A percentile compares a stretch with the other conserved stretches of the same genome.
phyloP scores from a whole-genome alignment of 2,888 invertebrate species.

The Mesochorus sp. region DNA sequence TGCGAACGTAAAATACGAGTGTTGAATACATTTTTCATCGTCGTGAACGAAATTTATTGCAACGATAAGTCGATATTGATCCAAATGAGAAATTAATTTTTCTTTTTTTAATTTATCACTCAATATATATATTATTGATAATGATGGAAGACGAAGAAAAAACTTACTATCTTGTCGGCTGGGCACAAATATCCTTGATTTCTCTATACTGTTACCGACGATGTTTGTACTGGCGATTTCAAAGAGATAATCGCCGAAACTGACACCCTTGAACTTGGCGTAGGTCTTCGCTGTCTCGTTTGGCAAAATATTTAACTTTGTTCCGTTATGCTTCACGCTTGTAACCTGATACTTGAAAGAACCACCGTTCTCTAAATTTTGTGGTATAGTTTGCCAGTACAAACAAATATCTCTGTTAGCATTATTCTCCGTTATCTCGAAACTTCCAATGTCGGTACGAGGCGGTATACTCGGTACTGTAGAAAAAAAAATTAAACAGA shows the following conservation, averaged over 20 bases:
- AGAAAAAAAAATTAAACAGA: slow-evolving; percentile 10
- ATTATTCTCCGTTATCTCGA: slow-evolving; percentile 84
- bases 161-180: slow-evolving; percentile 83
- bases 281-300: slow-evolving; percentile 85
- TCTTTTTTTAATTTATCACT: too few species aligned
- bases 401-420: slow-evolving; percentile 86
- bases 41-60: too few species aligned
- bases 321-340: slow-evolving; percentile 80
- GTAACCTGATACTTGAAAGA: slow-evolving; percentile 88
- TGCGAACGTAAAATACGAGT: slow-evolving; percentile 67
- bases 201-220: slow-evolving; percentile 84
- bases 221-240: slow-evolving; percentile 86
- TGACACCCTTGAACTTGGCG: slow-evolving; percentile 84
- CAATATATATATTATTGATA: too few species aligned
- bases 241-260: slow-evolving; percentile 83
- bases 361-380: slow-evolving; percentile 88
- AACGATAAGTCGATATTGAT: too few species aligned
- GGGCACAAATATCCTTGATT: slow-evolving; percentile 86
- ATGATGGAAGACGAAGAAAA: slow-evolving; percentile 17
- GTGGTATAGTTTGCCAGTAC: slow-evolving; percentile 91
- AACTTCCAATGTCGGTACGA: slow-evolving; percentile 88
- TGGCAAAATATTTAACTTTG: slow-evolving; percentile 81
- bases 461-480: slow-evolving; percentile 87
- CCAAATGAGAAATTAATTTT: too few species aligned
- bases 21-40: too few species aligned